Conservation (phyloP, 2,113 vertebrate species). For the Hyperopisus bebe region DNA sequence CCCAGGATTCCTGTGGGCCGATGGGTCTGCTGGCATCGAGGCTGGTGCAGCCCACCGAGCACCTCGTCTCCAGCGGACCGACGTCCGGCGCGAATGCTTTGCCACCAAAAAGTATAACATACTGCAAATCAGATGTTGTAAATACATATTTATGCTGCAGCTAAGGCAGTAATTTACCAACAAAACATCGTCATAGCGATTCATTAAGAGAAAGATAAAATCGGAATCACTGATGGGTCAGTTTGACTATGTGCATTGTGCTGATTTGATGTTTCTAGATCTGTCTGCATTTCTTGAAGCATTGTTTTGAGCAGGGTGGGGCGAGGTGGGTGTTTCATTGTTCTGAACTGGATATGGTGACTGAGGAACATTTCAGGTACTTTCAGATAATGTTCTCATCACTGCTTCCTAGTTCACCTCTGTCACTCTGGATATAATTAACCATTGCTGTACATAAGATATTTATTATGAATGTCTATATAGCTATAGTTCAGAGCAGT, state of each 20-base stretch:
- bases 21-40: neutral
- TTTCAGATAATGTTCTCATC: conserved; percentile 23
- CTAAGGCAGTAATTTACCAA: neutral
- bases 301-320: neutral
- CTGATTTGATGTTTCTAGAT: neutral
- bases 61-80: neutral
- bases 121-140: neutral
- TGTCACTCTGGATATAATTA: conserved; percentile 50
- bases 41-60: neutral
- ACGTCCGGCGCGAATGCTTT: neutral
- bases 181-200: neutral
- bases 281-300: neutral
- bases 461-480: conserved; percentile 48
- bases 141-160: conserved; percentile 19
- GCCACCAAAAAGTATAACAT: neutral
- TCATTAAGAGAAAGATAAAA: neutral
- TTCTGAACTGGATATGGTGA: neutral
- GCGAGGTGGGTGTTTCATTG: neutral
- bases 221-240: neutral
- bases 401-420: conserved; percentile 28
- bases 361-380: neutral
- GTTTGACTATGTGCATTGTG: neutral
- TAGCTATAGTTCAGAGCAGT: conserved; percentile 44
- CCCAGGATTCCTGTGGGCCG: neutral
- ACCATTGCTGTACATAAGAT: conserved; percentile 64